Evolutionary conservation across 2,797 vertebrate genomes (phyloP).

Genomic region (Betta splendens): DNA sequence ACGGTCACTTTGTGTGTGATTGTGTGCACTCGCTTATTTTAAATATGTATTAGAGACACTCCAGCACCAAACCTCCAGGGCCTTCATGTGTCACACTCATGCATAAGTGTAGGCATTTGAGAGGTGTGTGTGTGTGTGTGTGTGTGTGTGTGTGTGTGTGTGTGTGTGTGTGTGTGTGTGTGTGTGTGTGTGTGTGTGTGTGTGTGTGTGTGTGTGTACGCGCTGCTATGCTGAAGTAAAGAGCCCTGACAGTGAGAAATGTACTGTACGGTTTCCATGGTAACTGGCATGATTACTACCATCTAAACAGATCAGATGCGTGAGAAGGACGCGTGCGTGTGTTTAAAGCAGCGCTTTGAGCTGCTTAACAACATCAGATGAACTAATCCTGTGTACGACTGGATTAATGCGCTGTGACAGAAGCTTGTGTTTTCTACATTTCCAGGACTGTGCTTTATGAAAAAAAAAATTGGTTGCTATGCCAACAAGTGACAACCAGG

Average conservation of each 20-base stretch:
- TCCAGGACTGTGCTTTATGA: slow-evolving; percentile 32
- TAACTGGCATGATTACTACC: slow-evolving; percentile 78
- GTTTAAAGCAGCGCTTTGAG: slow-evolving; percentile 14
- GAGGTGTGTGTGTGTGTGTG: slow-evolving; percentile 20
- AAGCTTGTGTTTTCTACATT: slow-evolving; percentile 26
- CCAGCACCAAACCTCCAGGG: background rate
- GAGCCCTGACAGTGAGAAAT: slow-evolving; percentile 70
- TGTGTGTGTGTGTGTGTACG: slow-evolving; percentile 5
- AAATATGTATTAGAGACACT: slow-evolving; percentile 3
- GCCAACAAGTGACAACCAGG: slow-evolving; percentile 60
- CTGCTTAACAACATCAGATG: slow-evolving; percentile 8
- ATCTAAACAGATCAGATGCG: slow-evolving; percentile 54
- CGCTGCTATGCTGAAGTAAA: slow-evolving; percentile 71
- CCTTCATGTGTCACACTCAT: slow-evolving; percentile 6
- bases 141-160: slow-evolving; percentile 62
- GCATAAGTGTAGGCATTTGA: slow-evolving; percentile 18
- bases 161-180: slow-evolving; percentile 5
- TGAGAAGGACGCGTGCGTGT: slow-evolving; percentile 15
- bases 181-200: slow-evolving; percentile 24
- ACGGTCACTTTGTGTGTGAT: background rate
- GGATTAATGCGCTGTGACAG: slow-evolving; percentile 2
- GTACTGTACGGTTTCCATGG: slow-evolving; percentile 80
- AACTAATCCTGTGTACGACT: slow-evolving; percentile 12
- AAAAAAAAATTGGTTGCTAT: slow-evolving; percentile 62
- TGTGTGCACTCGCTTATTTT: background rate